These are phyloP conservation scores for Drosophila bocqueti DNA, from an alignment of 1,140 invertebrate genomes.

Conservation along the genomic window DNA sequence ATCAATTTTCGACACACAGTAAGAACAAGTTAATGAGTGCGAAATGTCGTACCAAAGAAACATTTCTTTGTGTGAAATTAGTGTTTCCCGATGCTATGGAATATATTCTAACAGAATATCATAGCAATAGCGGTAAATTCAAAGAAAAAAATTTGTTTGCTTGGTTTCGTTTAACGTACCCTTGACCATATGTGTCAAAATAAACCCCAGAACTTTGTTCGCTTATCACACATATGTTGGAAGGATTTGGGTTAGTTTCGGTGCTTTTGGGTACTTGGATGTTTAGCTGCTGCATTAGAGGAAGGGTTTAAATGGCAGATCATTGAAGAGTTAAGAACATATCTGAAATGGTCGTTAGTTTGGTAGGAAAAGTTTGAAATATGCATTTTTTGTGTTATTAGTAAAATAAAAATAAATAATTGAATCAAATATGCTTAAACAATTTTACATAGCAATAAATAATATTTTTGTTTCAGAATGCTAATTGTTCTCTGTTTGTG, in stretches of 20 bases:
- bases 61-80: too few species aligned
- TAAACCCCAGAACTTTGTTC: constrained; percentile 48
- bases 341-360: not conserved
- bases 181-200: constrained; percentile 63
- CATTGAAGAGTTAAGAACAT: not conserved
- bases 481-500: not conserved
- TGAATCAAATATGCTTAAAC: too few species aligned
- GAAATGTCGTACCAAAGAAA: too few species aligned
- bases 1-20: too few species aligned
- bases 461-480: not conserved
- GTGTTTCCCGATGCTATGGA: too few species aligned
- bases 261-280: constrained; percentile 24
- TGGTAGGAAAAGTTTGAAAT: too few species aligned
- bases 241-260: constrained; percentile 30
- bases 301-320: not conserved
- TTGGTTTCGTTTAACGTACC: too few species aligned
- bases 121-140: too few species aligned
- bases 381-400: not conserved
- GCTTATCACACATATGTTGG: constrained; percentile 37
- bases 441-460: too few species aligned
- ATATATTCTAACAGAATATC: too few species aligned
- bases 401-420: not conserved
- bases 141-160: too few species aligned
- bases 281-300: constrained; percentile 29
- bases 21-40: too few species aligned